Conservation (phyloP, 1,140 invertebrate genomes). For the Paracyclopina nana region DNA sequence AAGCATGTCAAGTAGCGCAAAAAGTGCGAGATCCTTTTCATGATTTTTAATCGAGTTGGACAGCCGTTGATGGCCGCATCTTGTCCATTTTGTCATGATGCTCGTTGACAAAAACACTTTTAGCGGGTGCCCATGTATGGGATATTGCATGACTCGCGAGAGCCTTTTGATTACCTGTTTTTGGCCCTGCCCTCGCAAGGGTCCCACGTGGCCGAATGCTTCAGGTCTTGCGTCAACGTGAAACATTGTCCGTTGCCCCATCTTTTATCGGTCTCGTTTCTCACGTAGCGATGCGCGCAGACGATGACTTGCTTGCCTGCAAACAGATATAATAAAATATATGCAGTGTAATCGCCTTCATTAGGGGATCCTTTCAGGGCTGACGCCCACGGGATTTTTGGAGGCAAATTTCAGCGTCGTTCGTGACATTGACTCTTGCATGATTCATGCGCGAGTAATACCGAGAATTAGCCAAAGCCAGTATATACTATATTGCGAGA, state of each 20-base stretch:
- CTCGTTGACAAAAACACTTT: not conserved
- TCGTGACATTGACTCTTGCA: not conserved
- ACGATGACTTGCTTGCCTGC: not conserved
- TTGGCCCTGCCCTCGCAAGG: slow-evolving; percentile 1
- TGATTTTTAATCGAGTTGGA: not conserved
- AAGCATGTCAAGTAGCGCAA: too few species aligned
- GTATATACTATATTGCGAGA: not conserved
- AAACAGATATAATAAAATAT: not conserved
- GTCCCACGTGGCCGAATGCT: slow-evolving; percentile 7
- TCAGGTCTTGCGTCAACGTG: not conserved
- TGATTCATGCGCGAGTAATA: not conserved
- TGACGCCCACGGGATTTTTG: too few species aligned
- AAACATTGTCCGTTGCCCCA: not conserved
- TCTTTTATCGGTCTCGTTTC: not conserved
- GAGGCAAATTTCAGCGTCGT: not conserved
- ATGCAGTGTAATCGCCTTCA: not conserved
- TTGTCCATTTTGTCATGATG: not conserved
- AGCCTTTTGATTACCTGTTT: slow-evolving; percentile 2
- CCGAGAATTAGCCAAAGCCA: not conserved
- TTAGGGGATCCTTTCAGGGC: too few species aligned
- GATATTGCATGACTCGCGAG: too few species aligned
- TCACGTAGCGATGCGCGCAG: not conserved
- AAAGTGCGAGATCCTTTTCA: not conserved
- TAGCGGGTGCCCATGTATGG: too few species aligned
- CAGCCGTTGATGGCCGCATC: not conserved